phyloP scores from a whole-genome alignment of 2,797 vertebrate genomes.

The Crypturellus tataupa region DNA sequence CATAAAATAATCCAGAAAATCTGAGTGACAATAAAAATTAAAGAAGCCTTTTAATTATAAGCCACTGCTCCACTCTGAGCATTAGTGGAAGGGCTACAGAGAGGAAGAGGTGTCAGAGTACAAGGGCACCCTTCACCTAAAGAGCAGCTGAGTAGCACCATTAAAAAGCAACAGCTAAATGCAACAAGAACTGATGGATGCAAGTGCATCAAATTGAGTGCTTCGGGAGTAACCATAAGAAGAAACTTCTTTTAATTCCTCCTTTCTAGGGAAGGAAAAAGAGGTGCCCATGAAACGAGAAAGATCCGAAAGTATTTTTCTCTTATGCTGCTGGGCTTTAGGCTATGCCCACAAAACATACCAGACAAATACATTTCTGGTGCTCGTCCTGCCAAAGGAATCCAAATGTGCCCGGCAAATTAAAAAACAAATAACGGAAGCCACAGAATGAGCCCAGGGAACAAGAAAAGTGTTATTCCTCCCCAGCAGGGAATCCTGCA shows the following conservation, averaged over 20 bases:
- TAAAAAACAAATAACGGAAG: not conserved
- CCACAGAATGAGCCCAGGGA: not conserved
- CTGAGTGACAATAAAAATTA: not conserved
- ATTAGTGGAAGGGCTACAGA: not conserved
- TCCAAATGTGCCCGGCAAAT: not conserved
- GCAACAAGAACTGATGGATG: not conserved
- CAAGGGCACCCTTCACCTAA: not conserved
- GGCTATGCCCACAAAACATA: not conserved
- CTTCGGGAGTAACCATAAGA: not conserved
- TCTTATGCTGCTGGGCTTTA: not conserved
- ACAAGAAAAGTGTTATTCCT: not conserved
- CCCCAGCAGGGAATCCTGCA: not conserved
- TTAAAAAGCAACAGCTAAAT: not conserved
- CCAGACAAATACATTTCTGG: not conserved
- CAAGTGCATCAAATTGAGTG: not conserved
- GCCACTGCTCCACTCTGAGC: not conserved
- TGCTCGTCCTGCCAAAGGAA: not conserved
- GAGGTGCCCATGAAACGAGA: not conserved
- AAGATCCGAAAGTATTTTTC: not conserved
- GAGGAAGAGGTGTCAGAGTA: not conserved
- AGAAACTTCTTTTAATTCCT: not conserved
- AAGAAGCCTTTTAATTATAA: not conserved
- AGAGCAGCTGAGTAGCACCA: fast-evolving
- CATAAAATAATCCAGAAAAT: not conserved
- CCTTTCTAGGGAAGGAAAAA: not conserved